Evolutionary conservation across 1,140 invertebrate species (phyloP).

Genomic region (Musca domestica): DNA sequence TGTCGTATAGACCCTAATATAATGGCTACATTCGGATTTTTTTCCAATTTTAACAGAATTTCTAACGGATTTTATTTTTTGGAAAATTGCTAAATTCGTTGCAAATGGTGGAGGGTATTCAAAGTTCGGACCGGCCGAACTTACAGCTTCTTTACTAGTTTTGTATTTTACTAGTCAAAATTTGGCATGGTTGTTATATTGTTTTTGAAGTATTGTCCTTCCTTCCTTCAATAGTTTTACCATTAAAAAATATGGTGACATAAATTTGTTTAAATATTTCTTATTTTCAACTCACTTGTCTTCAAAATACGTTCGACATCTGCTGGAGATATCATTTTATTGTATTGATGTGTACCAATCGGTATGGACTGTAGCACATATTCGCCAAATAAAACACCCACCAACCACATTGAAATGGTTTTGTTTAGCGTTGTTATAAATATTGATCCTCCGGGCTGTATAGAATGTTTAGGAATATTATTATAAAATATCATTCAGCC

Average conservation of each 20-base stretch:
- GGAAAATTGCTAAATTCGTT: no score
- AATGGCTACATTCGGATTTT: no score
- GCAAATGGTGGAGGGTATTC: no score
- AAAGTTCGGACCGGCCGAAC: no score
- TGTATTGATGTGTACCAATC: constrained; percentile 84
- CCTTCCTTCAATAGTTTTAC: background rate
- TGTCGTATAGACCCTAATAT: no score
- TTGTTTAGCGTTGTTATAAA: constrained; percentile 92
- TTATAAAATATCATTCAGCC: background rate
- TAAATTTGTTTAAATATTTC: background rate
- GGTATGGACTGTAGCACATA: constrained; percentile 72
- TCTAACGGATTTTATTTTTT: no score
- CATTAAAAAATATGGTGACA: background rate
- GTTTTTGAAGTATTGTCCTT: background rate
- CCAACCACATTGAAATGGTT: constrained; percentile 71
- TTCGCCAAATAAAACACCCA: constrained; percentile 75
- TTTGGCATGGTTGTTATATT: no score
- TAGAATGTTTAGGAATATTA: constrained; percentile 22
- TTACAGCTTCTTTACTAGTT: no score
- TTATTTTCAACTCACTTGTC: constrained; percentile 59
- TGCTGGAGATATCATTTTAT: constrained; percentile 81
- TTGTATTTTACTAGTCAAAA: no score
- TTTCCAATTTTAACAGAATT: no score
- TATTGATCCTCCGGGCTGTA: constrained; percentile 75
- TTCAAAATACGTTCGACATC: constrained; percentile 71